Evolutionary conservation across 2,113 vertebrate species (phyloP).

Genomic region (Prochilodus magdalenae): DNA sequence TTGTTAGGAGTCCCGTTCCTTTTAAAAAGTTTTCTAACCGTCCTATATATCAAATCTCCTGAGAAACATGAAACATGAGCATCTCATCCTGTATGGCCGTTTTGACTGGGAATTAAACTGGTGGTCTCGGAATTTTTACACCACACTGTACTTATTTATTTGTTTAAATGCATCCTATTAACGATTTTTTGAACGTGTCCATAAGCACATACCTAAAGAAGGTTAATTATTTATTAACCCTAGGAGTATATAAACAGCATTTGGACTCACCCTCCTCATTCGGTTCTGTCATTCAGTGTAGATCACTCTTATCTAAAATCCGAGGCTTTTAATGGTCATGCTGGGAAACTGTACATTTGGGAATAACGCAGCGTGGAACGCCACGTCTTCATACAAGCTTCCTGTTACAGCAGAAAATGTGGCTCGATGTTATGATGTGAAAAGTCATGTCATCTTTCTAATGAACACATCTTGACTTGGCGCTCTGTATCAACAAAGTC

Average conservation of each 20-base stretch:
- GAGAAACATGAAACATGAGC: no score
- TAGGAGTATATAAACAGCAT: not conserved
- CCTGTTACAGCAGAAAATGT: not conserved
- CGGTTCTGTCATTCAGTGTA: not conserved
- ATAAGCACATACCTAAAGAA: not conserved
- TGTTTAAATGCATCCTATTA: not conserved
- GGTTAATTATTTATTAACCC: not conserved
- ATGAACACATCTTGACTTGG: not conserved
- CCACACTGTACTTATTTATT: not conserved
- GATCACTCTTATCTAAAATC: not conserved
- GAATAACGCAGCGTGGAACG: not conserved
- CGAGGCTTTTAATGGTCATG: conserved; percentile 4
- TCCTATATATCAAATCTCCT: no score
- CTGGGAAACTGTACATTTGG: conserved; percentile 17
- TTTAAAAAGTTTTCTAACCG: no score
- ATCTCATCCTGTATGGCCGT: no score
- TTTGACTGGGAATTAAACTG: no score
- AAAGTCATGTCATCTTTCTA: conserved; percentile 30
- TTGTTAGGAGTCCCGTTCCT: no score
- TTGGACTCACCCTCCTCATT: not conserved
- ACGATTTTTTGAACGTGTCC: not conserved
- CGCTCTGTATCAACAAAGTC: not conserved
- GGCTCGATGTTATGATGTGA: conserved; percentile 25
- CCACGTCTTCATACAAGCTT: not conserved
- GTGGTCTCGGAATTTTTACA: no score